Percentiles rank a stretch among this genome's conserved stretches.
Conservation (phyloP, 2,797 vertebrate genomes). For the Periparus ater region DNA sequence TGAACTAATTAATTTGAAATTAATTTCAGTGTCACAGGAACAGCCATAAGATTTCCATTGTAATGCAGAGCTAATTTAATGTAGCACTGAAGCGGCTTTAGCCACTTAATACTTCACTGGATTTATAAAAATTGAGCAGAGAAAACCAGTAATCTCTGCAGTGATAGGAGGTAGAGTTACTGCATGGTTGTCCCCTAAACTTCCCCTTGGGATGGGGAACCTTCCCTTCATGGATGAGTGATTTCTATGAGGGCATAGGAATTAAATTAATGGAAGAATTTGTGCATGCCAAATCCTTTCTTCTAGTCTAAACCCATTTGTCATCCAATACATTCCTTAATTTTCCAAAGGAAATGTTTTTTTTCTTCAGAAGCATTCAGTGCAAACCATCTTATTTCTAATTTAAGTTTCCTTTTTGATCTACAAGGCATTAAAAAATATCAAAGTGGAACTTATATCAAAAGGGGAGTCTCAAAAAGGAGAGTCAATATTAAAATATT, state of each 20-base stretch:
- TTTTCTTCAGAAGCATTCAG: fast-evolving
- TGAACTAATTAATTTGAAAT: neutral
- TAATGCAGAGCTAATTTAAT: constrained; percentile 47
- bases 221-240: neutral
- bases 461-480: neutral
- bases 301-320: neutral
- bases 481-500: neutral
- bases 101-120: neutral
- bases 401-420: neutral
- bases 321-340: neutral
- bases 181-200: neutral
- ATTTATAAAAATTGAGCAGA: neutral
- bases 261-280: neutral
- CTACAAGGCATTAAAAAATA: fast-evolving
- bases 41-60: neutral
- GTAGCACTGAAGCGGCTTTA: constrained; percentile 15
- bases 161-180: neutral
- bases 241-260: neutral
- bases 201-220: neutral
- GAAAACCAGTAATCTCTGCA: neutral
- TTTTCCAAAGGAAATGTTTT: neutral
- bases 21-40: constrained; percentile 16
- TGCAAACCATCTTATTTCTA: neutral
- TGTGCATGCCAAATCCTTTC: neutral
- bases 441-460: neutral